Conservation (phyloP, 2,888 invertebrate species). For the Cataglyphis albicans region DNA sequence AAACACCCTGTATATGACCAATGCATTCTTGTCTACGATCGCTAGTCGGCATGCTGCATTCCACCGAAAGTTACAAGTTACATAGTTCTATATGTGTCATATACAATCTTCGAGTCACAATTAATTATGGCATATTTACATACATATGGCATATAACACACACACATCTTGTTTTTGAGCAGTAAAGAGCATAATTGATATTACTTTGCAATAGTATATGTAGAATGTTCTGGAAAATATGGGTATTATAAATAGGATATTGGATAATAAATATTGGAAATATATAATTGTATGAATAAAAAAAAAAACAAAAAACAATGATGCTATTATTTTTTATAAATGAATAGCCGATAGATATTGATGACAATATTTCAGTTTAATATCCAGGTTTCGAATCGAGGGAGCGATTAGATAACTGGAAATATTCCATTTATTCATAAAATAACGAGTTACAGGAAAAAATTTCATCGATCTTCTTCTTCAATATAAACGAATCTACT, state of each 20-base stretch:
- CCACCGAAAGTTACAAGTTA: slow-evolving; percentile 53
- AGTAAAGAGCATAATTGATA: slow-evolving; percentile 6
- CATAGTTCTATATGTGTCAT: slow-evolving; percentile 27
- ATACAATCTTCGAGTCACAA: slow-evolving; percentile 50
- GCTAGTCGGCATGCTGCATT: slow-evolving; percentile 75
- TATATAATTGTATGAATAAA: not conserved
- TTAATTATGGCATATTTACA: slow-evolving; percentile 45
- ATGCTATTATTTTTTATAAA: slow-evolving; percentile 20
- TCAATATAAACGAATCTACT: not conserved
- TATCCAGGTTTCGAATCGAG: not conserved
- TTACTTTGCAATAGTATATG: not conserved
- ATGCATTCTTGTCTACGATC: slow-evolving; percentile 68
- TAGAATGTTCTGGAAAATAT: not conserved
- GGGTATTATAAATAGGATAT: not conserved
- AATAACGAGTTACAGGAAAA: not conserved
- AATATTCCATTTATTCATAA: slow-evolving; percentile 9
- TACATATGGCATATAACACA: slow-evolving; percentile 18
- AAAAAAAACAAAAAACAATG: slow-evolving; percentile 3
- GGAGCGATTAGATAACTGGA: not conserved
- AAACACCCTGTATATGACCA: slow-evolving; percentile 51
- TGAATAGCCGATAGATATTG: slow-evolving; percentile 9
- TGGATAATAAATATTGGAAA: not conserved
- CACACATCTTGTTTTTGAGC: slow-evolving; percentile 17
- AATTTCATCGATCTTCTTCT: not conserved
- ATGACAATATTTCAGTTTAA: slow-evolving; percentile 30